Conservation (phyloP, 2,797 vertebrate genomes). For the Parauchenoglanis punctatus region DNA sequence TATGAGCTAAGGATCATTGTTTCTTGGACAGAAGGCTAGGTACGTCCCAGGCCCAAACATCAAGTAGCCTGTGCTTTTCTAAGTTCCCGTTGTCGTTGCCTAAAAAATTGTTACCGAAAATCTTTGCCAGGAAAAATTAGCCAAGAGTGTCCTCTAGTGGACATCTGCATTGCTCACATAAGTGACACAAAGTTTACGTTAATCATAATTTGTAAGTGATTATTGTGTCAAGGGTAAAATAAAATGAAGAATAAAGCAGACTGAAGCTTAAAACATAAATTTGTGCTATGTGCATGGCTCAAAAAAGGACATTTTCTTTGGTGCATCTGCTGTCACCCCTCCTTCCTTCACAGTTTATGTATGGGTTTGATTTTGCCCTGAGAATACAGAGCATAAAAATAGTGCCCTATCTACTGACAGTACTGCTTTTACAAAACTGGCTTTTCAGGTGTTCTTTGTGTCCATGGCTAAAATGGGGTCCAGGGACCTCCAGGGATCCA, state of each 20-base stretch:
- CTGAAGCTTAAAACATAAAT: too few relatives aligned
- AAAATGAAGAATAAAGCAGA: not conserved
- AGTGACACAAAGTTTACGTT: not conserved
- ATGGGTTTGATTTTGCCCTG: not conserved
- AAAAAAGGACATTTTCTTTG: not conserved
- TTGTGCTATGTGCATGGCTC: not conserved
- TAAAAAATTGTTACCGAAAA: not conserved
- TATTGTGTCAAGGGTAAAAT: not conserved
- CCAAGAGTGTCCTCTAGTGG: constrained; percentile 39
- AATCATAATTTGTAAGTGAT: not conserved
- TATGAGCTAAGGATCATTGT: not conserved
- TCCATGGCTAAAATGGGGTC: not conserved
- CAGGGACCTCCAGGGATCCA: not conserved
- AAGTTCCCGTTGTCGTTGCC: not conserved
- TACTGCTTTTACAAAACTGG: not conserved
- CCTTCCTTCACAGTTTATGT: not conserved
- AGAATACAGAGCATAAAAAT: not conserved
- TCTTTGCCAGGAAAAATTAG: too few relatives aligned
- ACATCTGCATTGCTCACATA: not conserved
- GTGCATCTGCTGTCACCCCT: not conserved
- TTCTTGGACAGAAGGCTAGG: not conserved
- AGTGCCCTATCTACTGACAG: not conserved
- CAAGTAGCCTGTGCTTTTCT: not conserved
- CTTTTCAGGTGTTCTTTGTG: not conserved
- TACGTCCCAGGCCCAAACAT: not conserved